Evolutionary conservation across 2,888 invertebrate species (phyloP).

Genomic region (Troides helena): DNA sequence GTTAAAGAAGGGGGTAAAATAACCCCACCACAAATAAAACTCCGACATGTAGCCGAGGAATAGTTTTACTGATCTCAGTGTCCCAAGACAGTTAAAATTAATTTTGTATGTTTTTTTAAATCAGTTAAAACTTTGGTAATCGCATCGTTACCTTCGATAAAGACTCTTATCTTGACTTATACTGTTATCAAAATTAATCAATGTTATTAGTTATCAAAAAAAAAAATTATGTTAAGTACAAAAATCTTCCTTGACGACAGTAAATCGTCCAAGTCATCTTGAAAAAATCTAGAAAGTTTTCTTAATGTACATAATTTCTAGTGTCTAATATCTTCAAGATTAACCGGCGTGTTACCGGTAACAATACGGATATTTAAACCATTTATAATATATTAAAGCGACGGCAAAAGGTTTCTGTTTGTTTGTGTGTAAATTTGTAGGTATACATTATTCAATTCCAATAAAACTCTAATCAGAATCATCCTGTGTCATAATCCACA

Average conservation of each 20-base stretch:
- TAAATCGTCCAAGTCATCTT: no score
- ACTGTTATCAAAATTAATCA: conserved; percentile 16
- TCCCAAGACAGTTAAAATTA: neutral
- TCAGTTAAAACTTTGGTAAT: conserved; percentile 6
- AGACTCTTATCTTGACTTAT: conserved; percentile 12
- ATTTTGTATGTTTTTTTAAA: neutral
- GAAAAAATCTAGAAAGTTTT: no score
- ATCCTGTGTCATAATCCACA: neutral
- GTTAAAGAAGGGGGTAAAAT: no score
- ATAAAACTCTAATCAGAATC: neutral
- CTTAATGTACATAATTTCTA: no score
- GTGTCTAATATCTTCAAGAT: no score
- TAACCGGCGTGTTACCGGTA: no score
- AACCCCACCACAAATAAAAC: no score
- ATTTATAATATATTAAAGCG: neutral
- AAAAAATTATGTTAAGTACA: conserved; percentile 1
- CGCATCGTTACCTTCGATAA: conserved; percentile 15
- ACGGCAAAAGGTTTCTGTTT: neutral
- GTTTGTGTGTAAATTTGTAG: neutral
- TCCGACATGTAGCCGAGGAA: no score
- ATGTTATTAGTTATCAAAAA: conserved; percentile 16
- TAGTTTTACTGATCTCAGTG: no score
- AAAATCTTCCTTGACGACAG: neutral
- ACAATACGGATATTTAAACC: no score
- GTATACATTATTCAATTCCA: neutral